Conservation (phyloP, 2,113 vertebrate genomes). For the Rostratula benghalensis region DNA sequence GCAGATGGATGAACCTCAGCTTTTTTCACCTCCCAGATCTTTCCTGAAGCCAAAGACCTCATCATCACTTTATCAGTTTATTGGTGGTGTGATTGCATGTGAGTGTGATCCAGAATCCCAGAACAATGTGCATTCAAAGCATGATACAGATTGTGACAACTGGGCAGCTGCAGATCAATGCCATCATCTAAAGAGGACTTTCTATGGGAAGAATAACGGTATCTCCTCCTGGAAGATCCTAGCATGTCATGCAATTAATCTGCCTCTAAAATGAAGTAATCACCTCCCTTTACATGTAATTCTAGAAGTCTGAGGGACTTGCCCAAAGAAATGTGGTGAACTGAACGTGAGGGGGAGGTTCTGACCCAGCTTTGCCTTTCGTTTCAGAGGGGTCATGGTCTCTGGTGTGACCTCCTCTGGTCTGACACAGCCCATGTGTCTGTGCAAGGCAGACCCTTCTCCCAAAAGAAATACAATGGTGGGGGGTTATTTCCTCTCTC, state of each 20-base stretch:
- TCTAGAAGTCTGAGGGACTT: background rate
- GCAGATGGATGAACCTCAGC: background rate
- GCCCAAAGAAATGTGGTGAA: background rate
- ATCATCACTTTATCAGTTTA: background rate
- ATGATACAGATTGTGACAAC: background rate
- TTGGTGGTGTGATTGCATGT: background rate
- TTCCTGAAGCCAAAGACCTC: background rate
- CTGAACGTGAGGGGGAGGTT: background rate
- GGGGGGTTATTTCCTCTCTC: fast-evolving
- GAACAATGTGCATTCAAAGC: background rate
- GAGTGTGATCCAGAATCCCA: background rate
- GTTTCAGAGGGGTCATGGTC: background rate
- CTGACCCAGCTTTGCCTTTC: background rate
- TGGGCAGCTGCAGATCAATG: background rate
- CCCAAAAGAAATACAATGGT: background rate
- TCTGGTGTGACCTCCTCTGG: background rate
- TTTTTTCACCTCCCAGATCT: background rate
- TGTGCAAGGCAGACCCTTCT: background rate
- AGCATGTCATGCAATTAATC: background rate
- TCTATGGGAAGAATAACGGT: background rate
- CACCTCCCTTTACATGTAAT: background rate
- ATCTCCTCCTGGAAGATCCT: background rate
- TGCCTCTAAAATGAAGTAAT: background rate
- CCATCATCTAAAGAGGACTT: background rate
- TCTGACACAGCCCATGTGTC: fast-evolving